Evolutionary conservation across 2,888 invertebrate genomes (phyloP), one percentile per base, ranked within the genome.

Genomic region (Atherix ibis): DNA sequence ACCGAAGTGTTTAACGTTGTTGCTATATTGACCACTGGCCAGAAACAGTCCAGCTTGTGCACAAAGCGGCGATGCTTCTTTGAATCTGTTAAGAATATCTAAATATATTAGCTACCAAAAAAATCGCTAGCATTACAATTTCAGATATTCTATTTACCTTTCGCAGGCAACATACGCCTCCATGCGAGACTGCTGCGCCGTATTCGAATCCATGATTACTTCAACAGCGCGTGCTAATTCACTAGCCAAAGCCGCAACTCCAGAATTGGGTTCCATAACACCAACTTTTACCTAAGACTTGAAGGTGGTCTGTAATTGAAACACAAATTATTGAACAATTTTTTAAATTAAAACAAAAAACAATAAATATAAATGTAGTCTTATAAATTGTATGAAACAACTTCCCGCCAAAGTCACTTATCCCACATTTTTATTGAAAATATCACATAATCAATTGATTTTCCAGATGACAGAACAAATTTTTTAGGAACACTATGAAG

Each of bases 111-210:
- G 12, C 14, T 22, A 25, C 4, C n/a, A 18, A 31, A 22, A 16
- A n/a, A 30, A 8, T 17, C 18, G 16, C 12, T 33, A 15, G n/a
- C 27, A 31, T 28, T 9, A 12, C 9, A 17, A 37, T 26, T 3
- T 15, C 10, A 38, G 13, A 27, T 25, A 27, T 25, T 16, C 10
- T 14, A 12, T 10, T 13, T 31, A 66, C 54, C 71, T 71, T 57
- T 85, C 84, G 51, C 83, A 84, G 18, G 82, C 81, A 60, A 77
- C 80, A 51, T 85, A 85, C 2, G 87, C 84, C 53, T 83, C 83
- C 42, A 73, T 68, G 32, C 87, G 70, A 40, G 79, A 75, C 40
- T 76, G 71, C 43, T 82, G 83, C 10, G 76, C 67, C 22, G 80
- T 76, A 39, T 70, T 65, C n/a, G 83, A 76, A 50, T 80, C 77